These are phyloP conservation scores for Campopleginae sp. DNA, from an alignment of 2,888 invertebrate genomes.

Conservation along the genomic window DNA sequence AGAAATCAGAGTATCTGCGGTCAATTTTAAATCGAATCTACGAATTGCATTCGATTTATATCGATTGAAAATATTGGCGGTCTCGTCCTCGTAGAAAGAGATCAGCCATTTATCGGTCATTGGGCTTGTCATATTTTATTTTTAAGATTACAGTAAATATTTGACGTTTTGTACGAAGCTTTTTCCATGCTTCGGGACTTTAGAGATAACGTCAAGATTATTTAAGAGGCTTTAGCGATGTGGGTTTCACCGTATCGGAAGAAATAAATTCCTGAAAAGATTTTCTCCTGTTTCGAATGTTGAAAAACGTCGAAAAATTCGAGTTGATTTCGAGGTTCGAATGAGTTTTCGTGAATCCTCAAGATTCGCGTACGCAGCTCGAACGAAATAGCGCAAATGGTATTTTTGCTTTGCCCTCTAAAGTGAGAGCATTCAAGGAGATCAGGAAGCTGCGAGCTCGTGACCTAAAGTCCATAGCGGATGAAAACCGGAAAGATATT, in stretches of 20 bases:
- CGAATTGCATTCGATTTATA: neutral
- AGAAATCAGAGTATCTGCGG: neutral
- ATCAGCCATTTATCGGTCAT: slow-evolving; percentile 50
- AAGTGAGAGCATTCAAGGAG: slow-evolving; percentile 75
- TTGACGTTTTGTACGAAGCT: slow-evolving; percentile 35
- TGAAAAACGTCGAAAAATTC: neutral
- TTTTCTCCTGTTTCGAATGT: neutral
- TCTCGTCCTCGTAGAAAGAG: slow-evolving; percentile 5
- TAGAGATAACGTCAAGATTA: slow-evolving; percentile 24
- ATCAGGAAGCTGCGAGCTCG: slow-evolving; percentile 73
- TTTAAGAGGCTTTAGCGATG: slow-evolving; percentile 14
- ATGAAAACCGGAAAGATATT: slow-evolving; percentile 62
- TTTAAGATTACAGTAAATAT: slow-evolving; percentile 15
- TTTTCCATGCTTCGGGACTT: slow-evolving; percentile 13
- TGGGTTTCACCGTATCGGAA: neutral
- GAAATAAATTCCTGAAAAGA: neutral
- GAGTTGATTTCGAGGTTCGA: neutral
- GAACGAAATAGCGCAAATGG: slow-evolving; percentile 69
- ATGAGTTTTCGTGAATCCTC: slow-evolving; percentile 15
- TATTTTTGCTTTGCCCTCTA: slow-evolving; percentile 66
- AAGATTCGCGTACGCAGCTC: neutral
- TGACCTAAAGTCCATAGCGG: slow-evolving; percentile 56
- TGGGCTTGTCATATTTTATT: slow-evolving; percentile 32
- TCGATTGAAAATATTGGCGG: slow-evolving; percentile 2
- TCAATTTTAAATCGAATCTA: neutral